Conservation (phyloP, 2,113 vertebrate species). For the Uria lomvia region DNA sequence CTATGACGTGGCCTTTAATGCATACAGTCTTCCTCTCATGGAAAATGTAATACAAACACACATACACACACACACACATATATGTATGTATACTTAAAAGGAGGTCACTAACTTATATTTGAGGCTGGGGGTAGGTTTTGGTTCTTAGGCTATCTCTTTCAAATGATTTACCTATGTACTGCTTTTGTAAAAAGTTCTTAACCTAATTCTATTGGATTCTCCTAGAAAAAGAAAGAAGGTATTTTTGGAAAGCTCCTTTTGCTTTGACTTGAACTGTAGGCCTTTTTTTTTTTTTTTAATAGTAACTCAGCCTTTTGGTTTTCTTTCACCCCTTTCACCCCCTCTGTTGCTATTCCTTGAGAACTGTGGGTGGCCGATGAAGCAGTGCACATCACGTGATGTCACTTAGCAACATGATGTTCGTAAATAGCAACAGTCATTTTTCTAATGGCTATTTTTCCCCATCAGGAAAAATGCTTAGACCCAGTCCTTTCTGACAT, state of each 20-base stretch:
- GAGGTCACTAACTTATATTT: not conserved
- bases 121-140: not conserved
- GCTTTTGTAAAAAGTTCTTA: slow-evolving; percentile 57
- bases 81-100: not conserved
- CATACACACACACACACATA: too few species aligned
- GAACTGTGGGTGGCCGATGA: slow-evolving; percentile 65
- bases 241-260: slow-evolving; percentile 43
- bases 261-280: not conserved
- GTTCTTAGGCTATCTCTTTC: slow-evolving; percentile 41
- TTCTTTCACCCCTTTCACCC: slow-evolving; percentile 27
- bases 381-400: slow-evolving; percentile 41
- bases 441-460: slow-evolving; percentile 56
- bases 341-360: slow-evolving; percentile 57
- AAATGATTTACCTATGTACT: slow-evolving; percentile 40
- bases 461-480: slow-evolving; percentile 56
- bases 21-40: not conserved
- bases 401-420: slow-evolving; percentile 76
- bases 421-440: slow-evolving; percentile 74
- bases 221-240: not conserved
- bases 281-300: not conserved
- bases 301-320: slow-evolving; percentile 40
- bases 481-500: not conserved
- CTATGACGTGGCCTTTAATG: not conserved
- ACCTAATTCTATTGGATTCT: slow-evolving; percentile 32
- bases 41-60: not conserved